phyloP scores from a whole-genome alignment of 2,797 vertebrate genomes.

The Parauchenoglanis ngamensis region DNA sequence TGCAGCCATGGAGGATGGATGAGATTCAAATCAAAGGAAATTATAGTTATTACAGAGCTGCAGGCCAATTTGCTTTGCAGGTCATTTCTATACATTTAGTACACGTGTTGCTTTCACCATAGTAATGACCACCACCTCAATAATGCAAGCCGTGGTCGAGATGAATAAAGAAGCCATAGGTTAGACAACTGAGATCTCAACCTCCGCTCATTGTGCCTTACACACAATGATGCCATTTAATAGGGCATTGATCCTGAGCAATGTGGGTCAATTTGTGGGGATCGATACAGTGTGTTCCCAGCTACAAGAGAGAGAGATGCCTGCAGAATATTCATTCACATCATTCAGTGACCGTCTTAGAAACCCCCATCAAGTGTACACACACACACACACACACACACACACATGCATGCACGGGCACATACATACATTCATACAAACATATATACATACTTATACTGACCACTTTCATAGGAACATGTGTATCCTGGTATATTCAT shows the following conservation, averaged over 20 bases:
- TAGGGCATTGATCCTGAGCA: constrained; percentile 71
- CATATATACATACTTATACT: background rate
- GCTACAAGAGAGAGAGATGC: background rate
- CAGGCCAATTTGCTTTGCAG: constrained; percentile 22
- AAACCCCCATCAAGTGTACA: background rate
- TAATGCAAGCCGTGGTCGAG: constrained; percentile 34
- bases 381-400: background rate
- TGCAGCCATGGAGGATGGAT: constrained; percentile 18
- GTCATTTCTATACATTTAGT: constrained; percentile 32
- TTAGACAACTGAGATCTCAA: constrained; percentile 57
- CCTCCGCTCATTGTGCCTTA: constrained; percentile 68
- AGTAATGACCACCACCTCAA: constrained; percentile 36
- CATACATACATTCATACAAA: too few relatives aligned
- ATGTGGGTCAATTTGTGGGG: constrained; percentile 55
- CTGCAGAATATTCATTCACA: background rate
- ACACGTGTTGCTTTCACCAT: constrained; percentile 24
- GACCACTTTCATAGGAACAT: background rate
- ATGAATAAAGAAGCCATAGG: constrained; percentile 52
- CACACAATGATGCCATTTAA: constrained; percentile 76
- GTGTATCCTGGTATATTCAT: background rate
- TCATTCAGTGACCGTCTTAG: background rate
- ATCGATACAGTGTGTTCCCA: constrained; percentile 46
- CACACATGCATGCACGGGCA: too few relatives aligned
- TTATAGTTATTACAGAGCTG: constrained; percentile 42
- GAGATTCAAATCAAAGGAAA: constrained; percentile 35